Evolutionary conservation across 1,140 invertebrate genomes (phyloP).

Genomic region (Danaus melanippus): DNA sequence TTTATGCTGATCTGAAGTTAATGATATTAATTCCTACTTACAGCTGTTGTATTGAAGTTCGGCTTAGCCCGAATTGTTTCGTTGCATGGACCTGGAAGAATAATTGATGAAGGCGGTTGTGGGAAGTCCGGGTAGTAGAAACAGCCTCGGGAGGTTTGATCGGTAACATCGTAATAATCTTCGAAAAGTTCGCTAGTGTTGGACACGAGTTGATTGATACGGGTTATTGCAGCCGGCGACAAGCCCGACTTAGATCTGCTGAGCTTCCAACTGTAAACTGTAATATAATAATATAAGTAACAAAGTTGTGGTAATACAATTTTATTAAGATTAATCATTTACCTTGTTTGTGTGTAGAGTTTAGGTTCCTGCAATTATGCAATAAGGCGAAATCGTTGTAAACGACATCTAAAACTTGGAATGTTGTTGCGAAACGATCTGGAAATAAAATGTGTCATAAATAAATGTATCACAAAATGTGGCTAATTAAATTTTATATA

Average conservation of each 20-base stretch:
- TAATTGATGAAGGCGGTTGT: slow-evolving; percentile 24
- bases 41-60: slow-evolving; percentile 37
- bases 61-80: slow-evolving; percentile 35
- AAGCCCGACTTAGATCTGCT: slow-evolving; percentile 35
- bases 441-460: slow-evolving; percentile 20
- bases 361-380: slow-evolving; percentile 37
- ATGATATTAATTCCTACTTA: slow-evolving; percentile 27
- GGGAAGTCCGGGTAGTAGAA: slow-evolving; percentile 55
- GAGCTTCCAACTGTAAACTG: slow-evolving; percentile 60
- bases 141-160: slow-evolving; percentile 40
- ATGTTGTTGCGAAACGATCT: slow-evolving; percentile 33
- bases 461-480: no score
- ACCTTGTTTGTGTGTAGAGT: slow-evolving; percentile 42
- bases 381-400: slow-evolving; percentile 44
- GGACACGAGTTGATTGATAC: slow-evolving; percentile 33
- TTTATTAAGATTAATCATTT: slow-evolving; percentile 12
- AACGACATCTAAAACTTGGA: slow-evolving; percentile 47
- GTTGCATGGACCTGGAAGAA: slow-evolving; percentile 41
- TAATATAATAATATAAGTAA: slow-evolving; percentile 11
- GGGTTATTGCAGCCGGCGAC: slow-evolving; percentile 24
- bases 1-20: not conserved
- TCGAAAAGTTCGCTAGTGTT: slow-evolving; percentile 36
- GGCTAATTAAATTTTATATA: not conserved
- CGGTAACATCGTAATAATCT: slow-evolving; percentile 40
- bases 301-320: slow-evolving; percentile 3